These are phyloP conservation scores for Myodes glareolus DNA, from an alignment of 2,113 vertebrate genomes.

Conservation along the genomic window DNA sequence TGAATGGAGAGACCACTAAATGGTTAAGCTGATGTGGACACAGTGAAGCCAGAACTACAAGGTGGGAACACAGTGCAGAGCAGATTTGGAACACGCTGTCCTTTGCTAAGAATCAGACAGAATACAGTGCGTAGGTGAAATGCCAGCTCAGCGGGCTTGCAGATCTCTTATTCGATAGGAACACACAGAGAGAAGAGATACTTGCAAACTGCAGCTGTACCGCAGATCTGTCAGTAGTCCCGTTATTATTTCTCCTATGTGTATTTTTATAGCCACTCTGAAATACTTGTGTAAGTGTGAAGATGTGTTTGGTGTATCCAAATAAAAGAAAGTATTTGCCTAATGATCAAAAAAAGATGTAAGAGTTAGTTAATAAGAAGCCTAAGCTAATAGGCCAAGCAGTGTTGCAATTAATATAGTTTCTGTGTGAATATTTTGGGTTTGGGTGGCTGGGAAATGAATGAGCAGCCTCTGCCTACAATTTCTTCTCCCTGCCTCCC, in stretches of 20 bases:
- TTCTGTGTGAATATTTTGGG: too few species aligned
- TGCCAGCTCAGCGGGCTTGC: slow-evolving; percentile 68
- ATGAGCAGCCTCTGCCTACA: too few species aligned
- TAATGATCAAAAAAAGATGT: neutral
- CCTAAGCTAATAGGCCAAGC: too few species aligned
- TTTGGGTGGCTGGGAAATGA: too few species aligned
- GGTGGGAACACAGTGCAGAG: slow-evolving; percentile 61
- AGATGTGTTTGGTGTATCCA: slow-evolving; percentile 74
- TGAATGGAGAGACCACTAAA: slow-evolving; percentile 41
- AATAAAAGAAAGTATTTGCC: slow-evolving; percentile 74
- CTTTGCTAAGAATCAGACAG: slow-evolving; percentile 70
- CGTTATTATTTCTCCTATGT: slow-evolving; percentile 77
- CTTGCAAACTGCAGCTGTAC: slow-evolving; percentile 79
- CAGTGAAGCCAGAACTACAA: neutral
- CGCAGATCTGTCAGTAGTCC: slow-evolving; percentile 80
- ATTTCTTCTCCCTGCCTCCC: too few species aligned
- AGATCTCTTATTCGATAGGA: slow-evolving; percentile 51
- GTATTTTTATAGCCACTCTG: slow-evolving; percentile 40
- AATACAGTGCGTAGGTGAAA: slow-evolving; percentile 76
- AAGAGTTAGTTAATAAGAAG: too few species aligned
- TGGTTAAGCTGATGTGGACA: slow-evolving; percentile 50
- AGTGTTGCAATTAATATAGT: too few species aligned
- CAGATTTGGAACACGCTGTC: slow-evolving; percentile 29
- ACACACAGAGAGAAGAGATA: slow-evolving; percentile 68
- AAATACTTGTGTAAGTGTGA: slow-evolving; percentile 68